phyloP scores from a whole-genome alignment of 2,113 vertebrate species.

The Dendropsophus ebraccatus region DNA sequence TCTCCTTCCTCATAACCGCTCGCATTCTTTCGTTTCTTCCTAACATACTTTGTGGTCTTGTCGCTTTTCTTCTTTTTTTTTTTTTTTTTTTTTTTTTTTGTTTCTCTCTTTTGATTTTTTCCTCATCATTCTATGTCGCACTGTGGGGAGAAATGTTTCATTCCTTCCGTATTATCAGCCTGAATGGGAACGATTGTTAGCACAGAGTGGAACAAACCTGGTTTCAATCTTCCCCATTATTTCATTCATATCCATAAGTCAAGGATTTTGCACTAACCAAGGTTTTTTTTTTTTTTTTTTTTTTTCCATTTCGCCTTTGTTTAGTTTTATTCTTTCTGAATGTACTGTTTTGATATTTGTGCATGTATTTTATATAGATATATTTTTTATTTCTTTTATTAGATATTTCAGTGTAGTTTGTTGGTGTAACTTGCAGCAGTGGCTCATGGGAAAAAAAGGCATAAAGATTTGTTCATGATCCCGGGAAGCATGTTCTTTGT shows the following conservation, averaged over 20 bases:
- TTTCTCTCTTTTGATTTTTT: slow-evolving; percentile 81
- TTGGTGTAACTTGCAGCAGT: slow-evolving; percentile 78
- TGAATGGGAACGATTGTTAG: slow-evolving; percentile 87
- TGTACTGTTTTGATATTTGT: slow-evolving; percentile 82
- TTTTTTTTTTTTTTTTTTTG: slow-evolving; percentile 79
- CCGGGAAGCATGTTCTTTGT: neutral
- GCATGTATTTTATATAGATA: slow-evolving; percentile 67
- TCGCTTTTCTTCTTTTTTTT: slow-evolving; percentile 35
- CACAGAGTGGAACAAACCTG: slow-evolving; percentile 83
- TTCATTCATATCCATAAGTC: slow-evolving; percentile 83
- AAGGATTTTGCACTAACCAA: slow-evolving; percentile 86
- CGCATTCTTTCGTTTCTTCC: slow-evolving; percentile 62
- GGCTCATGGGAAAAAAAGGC: slow-evolving; percentile 83
- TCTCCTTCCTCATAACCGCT: slow-evolving; percentile 65
- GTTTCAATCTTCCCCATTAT: slow-evolving; percentile 88
- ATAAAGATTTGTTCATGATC: slow-evolving; percentile 75
- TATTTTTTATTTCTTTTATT: slow-evolving; percentile 7
- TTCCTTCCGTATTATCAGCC: slow-evolving; percentile 73
- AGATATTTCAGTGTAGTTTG: slow-evolving; percentile 68
- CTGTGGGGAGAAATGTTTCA: slow-evolving; percentile 74
- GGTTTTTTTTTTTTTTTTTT: slow-evolving; percentile 61
- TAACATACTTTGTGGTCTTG: slow-evolving; percentile 45
- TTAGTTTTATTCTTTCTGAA: slow-evolving; percentile 75
- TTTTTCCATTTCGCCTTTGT: slow-evolving; percentile 71
- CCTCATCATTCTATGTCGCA: slow-evolving; percentile 48